phyloP scores from a whole-genome alignment of 2,888 invertebrate species.

The Drosophila ezoana region DNA sequence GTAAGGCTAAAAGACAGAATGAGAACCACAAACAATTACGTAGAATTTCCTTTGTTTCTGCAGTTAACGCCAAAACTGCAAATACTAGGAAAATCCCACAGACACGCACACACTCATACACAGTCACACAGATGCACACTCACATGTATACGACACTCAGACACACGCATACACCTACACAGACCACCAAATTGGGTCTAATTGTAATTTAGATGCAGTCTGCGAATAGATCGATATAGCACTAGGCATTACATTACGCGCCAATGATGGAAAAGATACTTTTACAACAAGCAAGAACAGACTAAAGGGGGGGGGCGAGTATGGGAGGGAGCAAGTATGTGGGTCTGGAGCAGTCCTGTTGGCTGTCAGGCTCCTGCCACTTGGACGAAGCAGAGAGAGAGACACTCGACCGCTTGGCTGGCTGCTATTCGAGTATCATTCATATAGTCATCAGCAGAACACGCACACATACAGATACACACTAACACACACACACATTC shows the following conservation, averaged over 20 bases:
- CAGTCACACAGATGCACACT: slow-evolving; percentile 1
- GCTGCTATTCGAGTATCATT: slow-evolving; percentile 54
- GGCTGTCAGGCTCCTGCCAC: slow-evolving; percentile 27
- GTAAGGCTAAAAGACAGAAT: background rate
- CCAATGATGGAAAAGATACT: slow-evolving; percentile 26
- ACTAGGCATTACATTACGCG: slow-evolving; percentile 56
- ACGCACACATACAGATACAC: background rate
- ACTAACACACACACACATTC: slow-evolving; percentile 10
- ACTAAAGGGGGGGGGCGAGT: background rate
- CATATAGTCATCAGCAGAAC: slow-evolving; percentile 53
- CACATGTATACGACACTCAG: background rate
- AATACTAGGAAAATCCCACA: slow-evolving; percentile 14
- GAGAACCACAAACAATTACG: slow-evolving; percentile 62
- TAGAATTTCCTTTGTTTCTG: slow-evolving; percentile 52
- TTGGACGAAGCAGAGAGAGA: slow-evolving; percentile 22
- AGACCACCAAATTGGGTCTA: slow-evolving; percentile 52
- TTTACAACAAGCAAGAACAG: background rate
- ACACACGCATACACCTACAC: slow-evolving; percentile 1
- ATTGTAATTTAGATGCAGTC: slow-evolving; percentile 73
- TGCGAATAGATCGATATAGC: slow-evolving; percentile 51
- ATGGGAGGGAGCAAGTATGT: background rate
- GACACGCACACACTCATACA: slow-evolving; percentile 1
- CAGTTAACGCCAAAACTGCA: slow-evolving; percentile 24
- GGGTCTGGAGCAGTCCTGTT: background rate
- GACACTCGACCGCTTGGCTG: slow-evolving; percentile 42